Evolutionary conservation across 2,888 invertebrate species (phyloP), one percentile per base, ranked within the genome.

Genomic region (Drosophila peninsularis): DNA sequence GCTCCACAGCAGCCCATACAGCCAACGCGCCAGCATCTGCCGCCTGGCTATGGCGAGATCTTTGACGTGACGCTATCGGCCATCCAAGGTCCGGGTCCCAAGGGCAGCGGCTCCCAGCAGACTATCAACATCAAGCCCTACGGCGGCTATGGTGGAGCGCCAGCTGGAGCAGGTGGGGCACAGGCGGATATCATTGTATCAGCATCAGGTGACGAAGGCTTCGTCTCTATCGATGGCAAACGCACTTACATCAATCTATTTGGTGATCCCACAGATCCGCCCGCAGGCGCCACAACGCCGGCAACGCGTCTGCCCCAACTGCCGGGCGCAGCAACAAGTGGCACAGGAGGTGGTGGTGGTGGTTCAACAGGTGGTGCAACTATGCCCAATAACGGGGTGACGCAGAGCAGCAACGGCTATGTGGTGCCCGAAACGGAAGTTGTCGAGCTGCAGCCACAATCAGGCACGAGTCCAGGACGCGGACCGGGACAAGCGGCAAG

Each of bases 221-320:
- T 97, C 92, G 98, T 98, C 17, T 97, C 97, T 27, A 98, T 98
- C 64, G 97, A 98, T 90, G 98, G 98, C 39, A 97, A 97, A 93
- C 94, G 97, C 84, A 97, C 97, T 0, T 97, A 97, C 90, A 94
- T 98, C 80, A 97, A 97, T 93, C 93, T 97, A 44, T 96, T 97
- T 91, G 96, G 96, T 71, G 95, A 95, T 84, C 90, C 92, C 75
- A 92, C 92, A 80, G 92, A 92, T 88, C 82, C 90, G 58, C 92
- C 92, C 34, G 78, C 91, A 84, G 57, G 90, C 71, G 65, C 93
- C 79, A 70, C 93, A 90, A 67, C 85, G 71, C 86, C 90, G 30
- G 81, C 89, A 0, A 92, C 92, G 7, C 91, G 92, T 1, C 87
- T 92, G 42, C 89, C 92, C 1, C 91, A 92, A 49, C 30, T 91